Percentiles rank a stretch among this genome's conserved stretches.
phyloP scores from a whole-genome alignment of 2,113 vertebrate species.

The Salvelinus fontinalis region DNA sequence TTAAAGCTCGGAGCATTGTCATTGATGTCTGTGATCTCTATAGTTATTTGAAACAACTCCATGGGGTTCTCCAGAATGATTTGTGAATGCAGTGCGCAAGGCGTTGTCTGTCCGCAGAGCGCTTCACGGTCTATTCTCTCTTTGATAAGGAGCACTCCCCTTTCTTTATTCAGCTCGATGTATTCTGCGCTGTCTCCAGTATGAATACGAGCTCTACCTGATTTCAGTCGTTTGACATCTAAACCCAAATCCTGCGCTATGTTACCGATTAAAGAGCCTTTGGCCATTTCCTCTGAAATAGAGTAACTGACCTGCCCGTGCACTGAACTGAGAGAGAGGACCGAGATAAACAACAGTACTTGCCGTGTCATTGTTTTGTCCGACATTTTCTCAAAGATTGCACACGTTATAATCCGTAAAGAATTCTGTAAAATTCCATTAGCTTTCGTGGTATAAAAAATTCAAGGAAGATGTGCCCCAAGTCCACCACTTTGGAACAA shows the following conservation, averaged over 20 bases:
- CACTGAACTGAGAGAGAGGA: not conserved
- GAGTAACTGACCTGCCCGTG: slow-evolving; percentile 36
- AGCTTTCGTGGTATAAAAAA: not conserved
- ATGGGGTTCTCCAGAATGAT: slow-evolving; percentile 76
- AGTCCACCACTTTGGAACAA: not conserved
- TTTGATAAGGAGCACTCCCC: slow-evolving; percentile 18
- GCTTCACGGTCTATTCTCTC: slow-evolving; percentile 34
- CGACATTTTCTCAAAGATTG: not conserved
- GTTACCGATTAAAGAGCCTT: slow-evolving; percentile 34
- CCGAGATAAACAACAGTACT: slow-evolving; percentile 12
- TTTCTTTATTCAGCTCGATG: slow-evolving; percentile 28
- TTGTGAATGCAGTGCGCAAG: slow-evolving; percentile 75
- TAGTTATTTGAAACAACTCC: slow-evolving; percentile 72
- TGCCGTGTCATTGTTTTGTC: slow-evolving; percentile 4
- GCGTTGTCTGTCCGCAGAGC: slow-evolving; percentile 44
- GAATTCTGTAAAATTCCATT: not conserved
- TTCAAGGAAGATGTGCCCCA: not conserved
- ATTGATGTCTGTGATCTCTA: slow-evolving; percentile 80
- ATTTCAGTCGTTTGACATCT: slow-evolving; percentile 31
- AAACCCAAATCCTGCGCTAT: slow-evolving; percentile 40
- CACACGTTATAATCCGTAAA: not conserved
- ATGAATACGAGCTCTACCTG: slow-evolving; percentile 22
- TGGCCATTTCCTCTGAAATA: slow-evolving; percentile 39
- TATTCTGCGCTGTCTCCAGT: slow-evolving; percentile 15
- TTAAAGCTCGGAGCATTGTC: slow-evolving; percentile 79